Evolutionary conservation across 2,888 invertebrate genomes (phyloP).

Genomic region (Heliconius cydno): DNA sequence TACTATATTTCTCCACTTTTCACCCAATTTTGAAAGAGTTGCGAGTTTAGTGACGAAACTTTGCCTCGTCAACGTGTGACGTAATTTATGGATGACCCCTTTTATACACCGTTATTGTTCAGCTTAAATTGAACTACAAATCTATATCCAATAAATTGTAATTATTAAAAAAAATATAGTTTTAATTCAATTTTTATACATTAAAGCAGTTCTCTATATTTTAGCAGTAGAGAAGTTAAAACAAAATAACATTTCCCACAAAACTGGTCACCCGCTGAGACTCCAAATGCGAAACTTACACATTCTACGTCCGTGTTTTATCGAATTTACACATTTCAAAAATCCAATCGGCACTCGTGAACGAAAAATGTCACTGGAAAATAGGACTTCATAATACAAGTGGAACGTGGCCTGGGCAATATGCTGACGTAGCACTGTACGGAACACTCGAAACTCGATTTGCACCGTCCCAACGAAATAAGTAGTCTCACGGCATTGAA

Average conservation of each 20-base stretch:
- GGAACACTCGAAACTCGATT: conserved; percentile 70
- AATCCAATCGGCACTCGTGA: conserved; percentile 77
- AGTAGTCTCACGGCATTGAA: conserved; percentile 45
- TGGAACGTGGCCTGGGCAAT: conserved; percentile 70
- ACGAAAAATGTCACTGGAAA: conserved; percentile 79
- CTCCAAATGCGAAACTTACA: conserved; percentile 39
- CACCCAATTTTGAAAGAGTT: too few species aligned
- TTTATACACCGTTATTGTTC: too few species aligned
- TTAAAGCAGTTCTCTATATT: conserved; percentile 12
- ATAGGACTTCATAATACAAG: conserved; percentile 78
- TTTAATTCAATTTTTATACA: too few species aligned
- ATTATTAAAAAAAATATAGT: background rate
- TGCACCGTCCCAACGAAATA: conserved; percentile 67
- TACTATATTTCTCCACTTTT: too few species aligned
- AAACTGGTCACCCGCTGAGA: conserved; percentile 39
- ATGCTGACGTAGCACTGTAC: conserved; percentile 70
- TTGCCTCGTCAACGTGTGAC: too few species aligned
- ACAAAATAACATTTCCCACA: conserved; percentile 38
- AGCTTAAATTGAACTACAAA: too few species aligned
- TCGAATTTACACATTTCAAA: conserved; percentile 81
- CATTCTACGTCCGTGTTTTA: conserved; percentile 58
- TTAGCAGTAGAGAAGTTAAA: conserved; percentile 39
- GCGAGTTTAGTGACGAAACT: too few species aligned
- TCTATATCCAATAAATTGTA: background rate
- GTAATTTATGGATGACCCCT: too few species aligned